phyloP scores from a whole-genome alignment of 2,113 vertebrate species.

The Physeter macrocephalus region DNA sequence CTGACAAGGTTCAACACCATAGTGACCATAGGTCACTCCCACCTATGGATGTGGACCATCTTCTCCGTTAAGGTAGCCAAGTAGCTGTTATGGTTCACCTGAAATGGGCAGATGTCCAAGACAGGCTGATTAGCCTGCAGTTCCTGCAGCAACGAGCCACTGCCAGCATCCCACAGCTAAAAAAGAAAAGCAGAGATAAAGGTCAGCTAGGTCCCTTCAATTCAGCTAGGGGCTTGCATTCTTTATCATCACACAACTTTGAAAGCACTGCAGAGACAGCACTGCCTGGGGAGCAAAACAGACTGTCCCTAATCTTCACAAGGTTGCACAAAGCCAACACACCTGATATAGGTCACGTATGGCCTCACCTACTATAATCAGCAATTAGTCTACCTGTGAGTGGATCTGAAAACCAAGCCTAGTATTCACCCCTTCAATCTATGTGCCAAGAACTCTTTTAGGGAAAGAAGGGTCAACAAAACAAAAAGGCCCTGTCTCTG shows the following conservation, averaged over 20 bases:
- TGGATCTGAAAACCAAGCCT: background rate
- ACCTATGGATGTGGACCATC: slow-evolving; percentile 91
- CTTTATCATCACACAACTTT: background rate
- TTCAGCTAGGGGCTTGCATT: background rate
- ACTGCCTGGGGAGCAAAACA: background rate
- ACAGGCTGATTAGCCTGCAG: slow-evolving; percentile 90
- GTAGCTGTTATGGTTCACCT: slow-evolving; percentile 85
- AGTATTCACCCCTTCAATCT: background rate
- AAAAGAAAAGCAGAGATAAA: slow-evolving; percentile 36
- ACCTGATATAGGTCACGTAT: too few relatives aligned
- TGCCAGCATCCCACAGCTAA: slow-evolving; percentile 93
- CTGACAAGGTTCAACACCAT: background rate
- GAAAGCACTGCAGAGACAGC: background rate
- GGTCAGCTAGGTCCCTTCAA: background rate
- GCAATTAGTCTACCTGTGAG: background rate
- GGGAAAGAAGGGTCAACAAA: background rate
- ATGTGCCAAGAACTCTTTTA: background rate
- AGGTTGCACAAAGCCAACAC: background rate
- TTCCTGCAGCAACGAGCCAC: slow-evolving; percentile 89
- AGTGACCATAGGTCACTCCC: slow-evolving; percentile 92
- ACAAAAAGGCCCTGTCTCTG: background rate
- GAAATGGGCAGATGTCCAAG: slow-evolving; percentile 91
- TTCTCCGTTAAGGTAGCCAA: slow-evolving; percentile 94
- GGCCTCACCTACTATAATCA: background rate
- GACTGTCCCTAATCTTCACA: background rate